Evolutionary conservation across 2,797 vertebrate species (phyloP).

Genomic region (Prionace glauca): DNA sequence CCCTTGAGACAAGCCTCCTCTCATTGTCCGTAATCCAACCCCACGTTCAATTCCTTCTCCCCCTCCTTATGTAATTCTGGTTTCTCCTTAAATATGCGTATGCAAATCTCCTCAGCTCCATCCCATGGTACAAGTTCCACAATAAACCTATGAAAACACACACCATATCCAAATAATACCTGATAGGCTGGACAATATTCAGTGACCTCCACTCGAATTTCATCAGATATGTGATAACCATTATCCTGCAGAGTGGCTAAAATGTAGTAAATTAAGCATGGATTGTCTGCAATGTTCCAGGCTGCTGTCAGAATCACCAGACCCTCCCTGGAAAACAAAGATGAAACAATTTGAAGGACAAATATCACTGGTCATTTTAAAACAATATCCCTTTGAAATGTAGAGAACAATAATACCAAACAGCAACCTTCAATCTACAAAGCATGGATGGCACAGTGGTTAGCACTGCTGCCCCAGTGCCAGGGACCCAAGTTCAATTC

Average conservation of each 20-base stretch:
- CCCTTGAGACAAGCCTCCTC: too few relatives aligned
- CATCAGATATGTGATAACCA: conserved; percentile 64
- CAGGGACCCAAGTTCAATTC: too few relatives aligned
- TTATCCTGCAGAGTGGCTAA: conserved; percentile 76
- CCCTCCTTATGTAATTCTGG: not conserved
- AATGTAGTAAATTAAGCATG: conserved; percentile 81
- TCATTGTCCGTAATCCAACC: not conserved
- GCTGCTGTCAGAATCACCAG: conserved; percentile 82
- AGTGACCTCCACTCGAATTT: conserved; percentile 80
- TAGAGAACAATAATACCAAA: too few relatives aligned
- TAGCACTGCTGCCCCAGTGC: too few relatives aligned
- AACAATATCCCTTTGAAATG: not conserved
- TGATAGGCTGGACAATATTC: conserved; percentile 80
- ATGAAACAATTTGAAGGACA: not conserved
- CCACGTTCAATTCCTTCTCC: not conserved
- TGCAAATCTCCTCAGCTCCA: not conserved
- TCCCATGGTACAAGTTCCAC: not conserved
- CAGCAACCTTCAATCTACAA: not conserved
- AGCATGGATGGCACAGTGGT: not conserved
- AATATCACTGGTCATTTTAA: not conserved
- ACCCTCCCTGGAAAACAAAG: conserved; percentile 61
- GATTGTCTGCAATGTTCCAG: conserved; percentile 76
- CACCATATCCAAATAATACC: conserved; percentile 54
- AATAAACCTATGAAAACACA: not conserved
- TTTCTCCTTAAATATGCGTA: not conserved